Evolutionary conservation across 2,888 invertebrate species (phyloP), one percentile per base, ranked within the genome.

Genomic region (Griposia aprilina): DNA sequence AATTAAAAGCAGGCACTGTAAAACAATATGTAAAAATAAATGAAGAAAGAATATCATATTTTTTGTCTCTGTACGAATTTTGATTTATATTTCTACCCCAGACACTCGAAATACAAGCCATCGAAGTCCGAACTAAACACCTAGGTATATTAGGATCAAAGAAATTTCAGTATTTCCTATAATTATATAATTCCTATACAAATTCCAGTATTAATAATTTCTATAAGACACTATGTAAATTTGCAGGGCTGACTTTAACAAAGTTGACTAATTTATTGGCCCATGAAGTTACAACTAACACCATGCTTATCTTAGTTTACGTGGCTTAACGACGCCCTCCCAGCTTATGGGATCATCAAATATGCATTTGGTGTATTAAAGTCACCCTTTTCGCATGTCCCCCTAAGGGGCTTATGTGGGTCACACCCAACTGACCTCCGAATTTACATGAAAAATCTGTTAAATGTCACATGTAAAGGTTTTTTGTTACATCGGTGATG

Each of bases 291-390:
- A 73, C 80, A 81, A 86, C 89, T 88, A 86, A 87, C 77, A 79
- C 88, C 84, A 62, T 76, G 88, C 89, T 91, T 91, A 91, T 91
- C 90, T 89, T 80, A 87, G 86, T 88, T 88, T 87, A 88, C 85
- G 80, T 83, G 84, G 87, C 85, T 89, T 90, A 88, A 89, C 88
- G 81, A 80, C 84, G 71, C 84, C 84, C 86, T 82, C 78, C 76
- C 76, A 67, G 89, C 88, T 90, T 91, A 91, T 86, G 82, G 78
- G 81, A 82, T 89, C 91, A 90, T 92, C 88, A 92, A 92, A 92
- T 92, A 92, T 92, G 91, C 91, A 92, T 92, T 92, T 91, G 87
- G 84, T 88, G 81, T 90, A 90, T 89, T 90, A 90, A 90, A 90
- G 87, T 82, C 82, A 84, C 83, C 88, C 88, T 81, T 86, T 88